phyloP scores from a whole-genome alignment of 2,888 invertebrate species.

The Agapostemon virescens region DNA sequence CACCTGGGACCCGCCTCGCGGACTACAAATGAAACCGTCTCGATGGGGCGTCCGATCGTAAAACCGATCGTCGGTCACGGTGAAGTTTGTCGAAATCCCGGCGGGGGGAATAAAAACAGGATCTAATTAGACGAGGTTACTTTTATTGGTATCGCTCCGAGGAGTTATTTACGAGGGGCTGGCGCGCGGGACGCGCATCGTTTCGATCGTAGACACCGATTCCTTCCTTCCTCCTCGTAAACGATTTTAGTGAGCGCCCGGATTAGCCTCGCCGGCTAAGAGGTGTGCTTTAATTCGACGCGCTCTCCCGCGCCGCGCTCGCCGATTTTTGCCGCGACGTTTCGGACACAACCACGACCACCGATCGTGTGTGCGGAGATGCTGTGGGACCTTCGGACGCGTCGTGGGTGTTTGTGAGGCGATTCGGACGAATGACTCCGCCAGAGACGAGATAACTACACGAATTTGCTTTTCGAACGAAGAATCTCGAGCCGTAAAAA shows the following conservation, averaged over 20 bases:
- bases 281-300: slow-evolving; percentile 32
- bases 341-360: not conserved
- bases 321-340: slow-evolving; percentile 1
- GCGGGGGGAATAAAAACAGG: slow-evolving; percentile 26
- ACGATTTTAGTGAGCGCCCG: slow-evolving; percentile 2
- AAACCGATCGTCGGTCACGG: slow-evolving; percentile 46
- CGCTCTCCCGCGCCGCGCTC: slow-evolving; percentile 10
- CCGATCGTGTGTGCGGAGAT: not conserved
- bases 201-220: slow-evolving; percentile 11
- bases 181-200: not conserved
- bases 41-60: slow-evolving; percentile 49
- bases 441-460: slow-evolving; percentile 9
- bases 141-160: slow-evolving; percentile 38
- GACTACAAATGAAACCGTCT: slow-evolving; percentile 33
- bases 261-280: slow-evolving; percentile 6
- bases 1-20: not conserved
- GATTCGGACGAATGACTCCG: not conserved
- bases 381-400: not conserved
- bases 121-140: slow-evolving; percentile 29
- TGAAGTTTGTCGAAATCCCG: slow-evolving; percentile 31
- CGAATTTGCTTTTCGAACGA: slow-evolving; percentile 5
- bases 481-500: not conserved
- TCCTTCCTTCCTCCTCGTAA: slow-evolving; percentile 27
- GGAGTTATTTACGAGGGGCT: slow-evolving; percentile 35
- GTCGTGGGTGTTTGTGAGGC: not conserved